Conservation (phyloP, 2,113 vertebrate genomes). For the Chrysemys picta region DNA sequence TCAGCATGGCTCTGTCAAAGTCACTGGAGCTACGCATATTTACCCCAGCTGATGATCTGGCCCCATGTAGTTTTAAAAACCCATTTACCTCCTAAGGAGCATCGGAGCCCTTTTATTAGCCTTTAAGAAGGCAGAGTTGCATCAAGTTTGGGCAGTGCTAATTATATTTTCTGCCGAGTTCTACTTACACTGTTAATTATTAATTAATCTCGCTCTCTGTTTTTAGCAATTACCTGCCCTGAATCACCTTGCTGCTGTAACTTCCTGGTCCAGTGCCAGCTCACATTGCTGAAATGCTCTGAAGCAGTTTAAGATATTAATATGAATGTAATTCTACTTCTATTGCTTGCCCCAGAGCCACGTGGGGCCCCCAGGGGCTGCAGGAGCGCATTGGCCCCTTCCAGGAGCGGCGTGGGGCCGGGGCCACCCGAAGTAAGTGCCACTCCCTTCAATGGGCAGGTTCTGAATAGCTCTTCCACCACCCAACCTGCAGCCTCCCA, state of each 20-base stretch:
- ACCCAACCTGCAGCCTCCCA: too few relatives aligned
- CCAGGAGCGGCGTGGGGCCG: too few relatives aligned
- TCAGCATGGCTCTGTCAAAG: neutral
- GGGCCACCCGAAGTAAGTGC: too few relatives aligned
- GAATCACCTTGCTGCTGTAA: constrained; percentile 70
- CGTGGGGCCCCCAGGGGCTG: too few relatives aligned
- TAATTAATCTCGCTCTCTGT: constrained; percentile 64
- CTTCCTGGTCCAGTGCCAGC: constrained; percentile 54
- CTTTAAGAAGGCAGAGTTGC: constrained; percentile 53
- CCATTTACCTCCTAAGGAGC: neutral
- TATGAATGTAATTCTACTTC: constrained; percentile 69
- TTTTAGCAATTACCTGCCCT: constrained; percentile 67
- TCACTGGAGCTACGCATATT: neutral
- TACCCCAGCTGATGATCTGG: rapidly evolving
- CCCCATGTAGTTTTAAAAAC: neutral
- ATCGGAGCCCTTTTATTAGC: constrained; percentile 50
- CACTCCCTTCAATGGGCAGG: too few relatives aligned
- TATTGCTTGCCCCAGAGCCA: constrained; percentile 40
- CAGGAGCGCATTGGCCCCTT: too few relatives aligned
- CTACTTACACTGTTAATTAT: constrained; percentile 72
- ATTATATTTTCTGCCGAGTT: constrained; percentile 56
- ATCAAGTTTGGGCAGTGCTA: constrained; percentile 51
- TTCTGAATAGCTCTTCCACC: too few relatives aligned
- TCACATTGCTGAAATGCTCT: constrained; percentile 36
- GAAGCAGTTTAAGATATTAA: constrained; percentile 60